These are phyloP conservation scores for Turdus rufiventris DNA, from an alignment of 2,113 vertebrate genomes.

Conservation along the genomic window DNA sequence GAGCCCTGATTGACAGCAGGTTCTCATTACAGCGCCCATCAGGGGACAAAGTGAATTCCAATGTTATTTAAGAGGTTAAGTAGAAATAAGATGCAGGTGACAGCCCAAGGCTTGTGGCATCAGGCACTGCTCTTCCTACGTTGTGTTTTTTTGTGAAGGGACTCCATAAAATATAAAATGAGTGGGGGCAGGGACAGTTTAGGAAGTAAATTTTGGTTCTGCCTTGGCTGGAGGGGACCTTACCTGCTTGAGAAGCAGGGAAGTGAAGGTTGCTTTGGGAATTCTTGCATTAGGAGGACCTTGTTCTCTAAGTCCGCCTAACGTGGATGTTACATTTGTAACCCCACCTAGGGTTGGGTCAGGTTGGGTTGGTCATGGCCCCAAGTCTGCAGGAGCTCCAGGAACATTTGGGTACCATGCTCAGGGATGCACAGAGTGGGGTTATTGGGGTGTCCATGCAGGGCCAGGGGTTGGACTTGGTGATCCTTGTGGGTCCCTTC, in stretches of 20 bases:
- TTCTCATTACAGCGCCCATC: slow-evolving; percentile 77
- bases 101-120: slow-evolving; percentile 45
- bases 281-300: background rate
- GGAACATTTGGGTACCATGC: fast-evolving
- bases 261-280: background rate
- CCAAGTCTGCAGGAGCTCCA: background rate
- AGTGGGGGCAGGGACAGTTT: background rate
- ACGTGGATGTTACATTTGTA: fast-evolving
- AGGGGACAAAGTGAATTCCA: slow-evolving; percentile 73
- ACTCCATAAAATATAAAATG: background rate
- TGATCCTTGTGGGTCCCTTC: background rate
- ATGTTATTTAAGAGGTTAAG: slow-evolving; percentile 61
- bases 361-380: background rate
- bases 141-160: background rate
- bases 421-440: background rate
- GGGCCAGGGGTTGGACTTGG: background rate
- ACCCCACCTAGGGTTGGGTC: background rate
- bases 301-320: background rate
- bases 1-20: slow-evolving; percentile 81
- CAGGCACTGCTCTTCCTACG: background rate
- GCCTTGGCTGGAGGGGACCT: fast-evolving
- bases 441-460: background rate
- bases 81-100: slow-evolving; percentile 68
- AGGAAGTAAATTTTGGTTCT: background rate
- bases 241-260: background rate